Evolutionary conservation across 1,140 invertebrate genomes (phyloP).

Genomic region (Lamellibrachia luymesi): DNA sequence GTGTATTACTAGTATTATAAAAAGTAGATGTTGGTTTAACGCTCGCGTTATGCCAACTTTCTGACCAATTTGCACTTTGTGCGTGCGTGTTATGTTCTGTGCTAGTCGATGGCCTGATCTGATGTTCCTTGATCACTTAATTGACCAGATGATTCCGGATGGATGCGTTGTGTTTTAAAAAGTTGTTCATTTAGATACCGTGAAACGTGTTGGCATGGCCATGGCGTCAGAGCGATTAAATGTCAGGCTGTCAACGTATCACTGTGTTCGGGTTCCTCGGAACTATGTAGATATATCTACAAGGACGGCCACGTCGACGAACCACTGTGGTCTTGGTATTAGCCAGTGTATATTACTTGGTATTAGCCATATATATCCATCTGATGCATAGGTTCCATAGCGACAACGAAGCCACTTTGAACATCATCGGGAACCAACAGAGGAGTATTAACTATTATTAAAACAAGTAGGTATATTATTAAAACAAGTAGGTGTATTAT

Average conservation of each 20-base stretch:
- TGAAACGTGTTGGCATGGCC: neutral
- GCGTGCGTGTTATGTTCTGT: neutral
- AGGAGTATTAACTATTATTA: too few relatives aligned
- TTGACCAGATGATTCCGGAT: neutral
- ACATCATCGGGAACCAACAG: too few relatives aligned
- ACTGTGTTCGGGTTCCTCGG: neutral
- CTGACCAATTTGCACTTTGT: neutral
- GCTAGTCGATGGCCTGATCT: neutral
- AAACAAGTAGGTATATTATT: too few relatives aligned
- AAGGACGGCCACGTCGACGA: too few relatives aligned
- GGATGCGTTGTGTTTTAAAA: neutral
- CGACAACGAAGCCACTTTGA: too few relatives aligned
- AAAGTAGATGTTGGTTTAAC: neutral
- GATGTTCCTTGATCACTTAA: neutral
- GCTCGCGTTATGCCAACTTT: neutral
- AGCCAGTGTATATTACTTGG: too few relatives aligned
- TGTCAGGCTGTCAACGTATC: neutral
- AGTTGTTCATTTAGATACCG: neutral
- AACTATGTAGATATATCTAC: neutral
- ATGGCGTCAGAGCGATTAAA: neutral
- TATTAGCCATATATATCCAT: too few relatives aligned
- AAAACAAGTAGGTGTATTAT: too few relatives aligned
- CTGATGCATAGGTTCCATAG: too few relatives aligned
- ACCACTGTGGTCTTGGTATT: too few relatives aligned
- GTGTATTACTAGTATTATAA: neutral